phyloP scores from a whole-genome alignment of 2,888 invertebrate genomes.

The Iselma pallidipennis region DNA sequence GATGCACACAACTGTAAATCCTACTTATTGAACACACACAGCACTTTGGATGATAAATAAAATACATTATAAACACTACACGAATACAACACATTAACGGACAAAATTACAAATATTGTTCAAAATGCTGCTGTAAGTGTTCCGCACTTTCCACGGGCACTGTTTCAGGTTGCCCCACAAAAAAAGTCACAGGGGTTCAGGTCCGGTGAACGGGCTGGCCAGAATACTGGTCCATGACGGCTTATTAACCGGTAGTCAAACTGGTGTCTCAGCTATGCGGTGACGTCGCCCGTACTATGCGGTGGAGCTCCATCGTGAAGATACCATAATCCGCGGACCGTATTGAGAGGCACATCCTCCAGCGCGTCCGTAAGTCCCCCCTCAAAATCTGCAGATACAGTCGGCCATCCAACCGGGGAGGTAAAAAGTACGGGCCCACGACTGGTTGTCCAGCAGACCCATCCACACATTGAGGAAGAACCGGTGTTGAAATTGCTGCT shows the following conservation, averaged over 20 bases:
- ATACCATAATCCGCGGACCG: neutral
- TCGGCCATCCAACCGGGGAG: neutral
- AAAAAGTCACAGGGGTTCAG: no score
- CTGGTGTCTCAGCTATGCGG: neutral
- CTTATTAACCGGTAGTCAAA: neutral
- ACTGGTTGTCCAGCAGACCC: neutral
- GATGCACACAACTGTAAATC: no score
- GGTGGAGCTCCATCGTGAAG: neutral
- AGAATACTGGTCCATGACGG: neutral
- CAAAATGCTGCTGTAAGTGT: no score
- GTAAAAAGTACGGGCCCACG: neutral
- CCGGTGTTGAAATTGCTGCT: neutral
- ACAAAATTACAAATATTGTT: no score
- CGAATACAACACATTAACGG: no score
- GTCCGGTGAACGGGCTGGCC: neutral
- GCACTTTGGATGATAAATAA: no score
- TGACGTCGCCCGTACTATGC: neutral
- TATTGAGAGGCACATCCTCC: neutral
- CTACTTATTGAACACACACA: no score
- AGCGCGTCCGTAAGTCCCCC: neutral
- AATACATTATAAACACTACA: no score
- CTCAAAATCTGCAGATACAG: neutral
- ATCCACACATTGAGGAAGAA: neutral
- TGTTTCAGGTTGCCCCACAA: no score
- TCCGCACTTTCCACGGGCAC: no score